Percentiles rank a stretch among this genome's conserved stretches.
phyloP scores from a whole-genome alignment of 1,140 invertebrate genomes.

The Diachasma alloeum region DNA sequence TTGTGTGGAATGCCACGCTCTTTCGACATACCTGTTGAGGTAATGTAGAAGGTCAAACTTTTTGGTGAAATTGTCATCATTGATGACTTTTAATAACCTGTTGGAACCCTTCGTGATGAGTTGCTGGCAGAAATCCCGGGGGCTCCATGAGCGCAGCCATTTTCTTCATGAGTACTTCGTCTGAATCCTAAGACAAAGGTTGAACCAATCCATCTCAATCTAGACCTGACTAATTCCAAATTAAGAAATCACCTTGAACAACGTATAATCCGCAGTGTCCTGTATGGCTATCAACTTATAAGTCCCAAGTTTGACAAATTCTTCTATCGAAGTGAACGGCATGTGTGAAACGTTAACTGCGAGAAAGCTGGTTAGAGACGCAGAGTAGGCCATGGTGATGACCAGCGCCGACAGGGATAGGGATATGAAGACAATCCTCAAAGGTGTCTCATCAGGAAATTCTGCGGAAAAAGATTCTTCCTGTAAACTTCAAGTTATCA shows the following conservation, averaged over 20 bases:
- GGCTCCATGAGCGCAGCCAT: background rate
- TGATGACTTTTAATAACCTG: background rate
- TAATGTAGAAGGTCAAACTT: too few species aligned
- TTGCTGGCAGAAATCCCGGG: background rate
- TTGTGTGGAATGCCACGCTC: slow-evolving; percentile 32
- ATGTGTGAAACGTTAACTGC: slow-evolving; percentile 19
- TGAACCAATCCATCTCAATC: background rate
- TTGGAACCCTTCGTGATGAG: background rate
- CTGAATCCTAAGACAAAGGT: slow-evolving; percentile 4
- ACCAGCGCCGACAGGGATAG: slow-evolving; percentile 32
- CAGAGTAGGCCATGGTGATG: slow-evolving; percentile 40
- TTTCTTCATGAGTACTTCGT: background rate
- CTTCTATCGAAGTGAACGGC: slow-evolving; percentile 35
- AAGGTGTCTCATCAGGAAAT: slow-evolving; percentile 23
- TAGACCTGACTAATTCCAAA: background rate
- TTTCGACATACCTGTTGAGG: slow-evolving; percentile 28
- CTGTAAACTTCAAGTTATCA: background rate
- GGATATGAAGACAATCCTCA: slow-evolving; percentile 40
- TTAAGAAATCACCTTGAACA: background rate
- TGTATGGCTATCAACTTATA: slow-evolving; percentile 30
- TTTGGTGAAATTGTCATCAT: too few species aligned
- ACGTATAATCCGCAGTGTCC: slow-evolving; percentile 19
- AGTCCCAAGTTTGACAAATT: slow-evolving; percentile 32
- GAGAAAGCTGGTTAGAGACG: slow-evolving; percentile 34
- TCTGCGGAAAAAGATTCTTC: background rate